phyloP scores from a whole-genome alignment of 2,113 vertebrate genomes.

The Apodemus speciosus region DNA sequence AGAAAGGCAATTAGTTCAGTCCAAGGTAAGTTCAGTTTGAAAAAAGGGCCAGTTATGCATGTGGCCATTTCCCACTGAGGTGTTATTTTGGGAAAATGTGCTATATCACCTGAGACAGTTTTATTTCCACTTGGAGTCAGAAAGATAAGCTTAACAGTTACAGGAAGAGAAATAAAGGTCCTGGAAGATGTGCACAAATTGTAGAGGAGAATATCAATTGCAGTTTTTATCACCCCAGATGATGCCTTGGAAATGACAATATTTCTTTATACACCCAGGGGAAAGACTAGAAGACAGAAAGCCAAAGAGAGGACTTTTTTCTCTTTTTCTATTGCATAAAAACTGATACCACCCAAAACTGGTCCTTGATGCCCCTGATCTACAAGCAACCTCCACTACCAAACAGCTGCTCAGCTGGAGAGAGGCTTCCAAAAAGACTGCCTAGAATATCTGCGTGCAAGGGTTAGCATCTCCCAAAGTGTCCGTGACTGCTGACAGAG shows the following conservation, averaged over 20 bases:
- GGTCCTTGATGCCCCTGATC: background rate
- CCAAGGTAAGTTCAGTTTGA: background rate
- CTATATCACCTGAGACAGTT: conserved; percentile 57
- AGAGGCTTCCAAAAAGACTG: background rate
- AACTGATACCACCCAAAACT: background rate
- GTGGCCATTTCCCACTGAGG: conserved; percentile 23
- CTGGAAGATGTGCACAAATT: background rate
- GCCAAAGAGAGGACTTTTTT: background rate
- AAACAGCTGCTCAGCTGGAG: background rate
- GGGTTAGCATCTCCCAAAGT: background rate
- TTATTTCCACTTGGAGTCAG: conserved; percentile 66
- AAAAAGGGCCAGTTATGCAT: background rate
- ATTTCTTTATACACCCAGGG: background rate
- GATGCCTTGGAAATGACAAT: background rate
- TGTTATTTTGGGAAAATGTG: background rate
- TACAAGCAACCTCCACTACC: background rate
- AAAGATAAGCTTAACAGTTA: conserved; percentile 9
- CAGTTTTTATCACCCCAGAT: conserved; percentile 24
- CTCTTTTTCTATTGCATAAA: conserved; percentile 13
- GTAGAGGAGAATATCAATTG: background rate
- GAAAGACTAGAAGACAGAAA: background rate
- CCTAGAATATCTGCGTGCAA: background rate
- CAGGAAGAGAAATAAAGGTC: background rate
- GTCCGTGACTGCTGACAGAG: background rate
- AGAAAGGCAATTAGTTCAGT: background rate